These are phyloP conservation scores for Engraulis encrasicolus DNA, from an alignment of 2,113 vertebrate genomes.

Conservation along the genomic window DNA sequence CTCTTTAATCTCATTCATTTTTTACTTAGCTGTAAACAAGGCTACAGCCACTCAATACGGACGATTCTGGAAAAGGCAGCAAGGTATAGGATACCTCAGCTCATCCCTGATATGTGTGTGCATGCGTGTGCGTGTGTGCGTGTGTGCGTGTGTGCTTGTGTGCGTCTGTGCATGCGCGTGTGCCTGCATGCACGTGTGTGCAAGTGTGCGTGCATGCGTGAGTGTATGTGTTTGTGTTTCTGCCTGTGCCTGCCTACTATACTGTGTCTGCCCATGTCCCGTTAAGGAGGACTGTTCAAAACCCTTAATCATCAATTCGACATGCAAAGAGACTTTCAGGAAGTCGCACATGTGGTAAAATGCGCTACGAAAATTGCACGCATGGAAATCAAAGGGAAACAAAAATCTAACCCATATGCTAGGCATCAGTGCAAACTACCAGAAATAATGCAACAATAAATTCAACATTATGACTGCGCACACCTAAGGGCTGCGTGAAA, in stretches of 20 bases:
- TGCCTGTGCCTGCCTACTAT: background rate
- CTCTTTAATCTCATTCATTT: slow-evolving; percentile 11
- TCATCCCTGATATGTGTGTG: background rate
- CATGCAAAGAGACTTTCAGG: background rate
- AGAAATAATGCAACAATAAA: background rate
- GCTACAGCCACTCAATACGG: background rate
- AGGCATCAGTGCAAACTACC: background rate
- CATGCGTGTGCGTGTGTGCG: slow-evolving; percentile 29
- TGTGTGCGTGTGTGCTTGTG: slow-evolving; percentile 34
- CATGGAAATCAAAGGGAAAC: background rate
- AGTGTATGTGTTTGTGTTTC: background rate
- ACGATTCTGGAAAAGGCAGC: background rate
- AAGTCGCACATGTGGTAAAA: background rate
- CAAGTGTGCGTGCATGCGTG: slow-evolving; percentile 42
- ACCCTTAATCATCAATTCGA: background rate
- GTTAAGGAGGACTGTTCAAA: background rate
- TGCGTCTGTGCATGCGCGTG: slow-evolving; percentile 21
- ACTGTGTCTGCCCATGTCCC: slow-evolving; percentile 42
- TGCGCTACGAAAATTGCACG: background rate
- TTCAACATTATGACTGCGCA: background rate
- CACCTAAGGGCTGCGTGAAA: background rate
- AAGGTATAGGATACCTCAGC: too few relatives aligned
- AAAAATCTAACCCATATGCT: background rate
- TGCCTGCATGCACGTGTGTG: background rate
- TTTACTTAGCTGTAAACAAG: background rate